Evolutionary conservation across 2,797 vertebrate genomes (phyloP).

Genomic region (Pipistrellus pygmaeus): DNA sequence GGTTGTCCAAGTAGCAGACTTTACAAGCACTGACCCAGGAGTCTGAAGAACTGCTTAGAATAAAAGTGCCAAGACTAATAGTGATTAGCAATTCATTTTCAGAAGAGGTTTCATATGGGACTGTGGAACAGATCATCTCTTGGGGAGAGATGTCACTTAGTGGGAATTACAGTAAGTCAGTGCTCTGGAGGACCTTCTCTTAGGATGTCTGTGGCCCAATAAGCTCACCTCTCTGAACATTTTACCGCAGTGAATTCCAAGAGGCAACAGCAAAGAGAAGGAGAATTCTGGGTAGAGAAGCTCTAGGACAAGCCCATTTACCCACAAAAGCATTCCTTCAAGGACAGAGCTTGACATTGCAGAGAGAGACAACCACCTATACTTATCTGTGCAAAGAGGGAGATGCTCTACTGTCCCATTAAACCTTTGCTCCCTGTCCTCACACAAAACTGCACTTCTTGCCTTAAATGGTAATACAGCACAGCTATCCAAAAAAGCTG

Average conservation of each 20-base stretch:
- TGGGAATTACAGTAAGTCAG: slow-evolving; percentile 61
- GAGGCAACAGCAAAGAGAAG: slow-evolving; percentile 26
- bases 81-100: slow-evolving; percentile 65
- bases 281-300: slow-evolving; percentile 3
- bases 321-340: background rate
- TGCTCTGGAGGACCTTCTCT: slow-evolving; percentile 42
- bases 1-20: background rate
- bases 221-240: slow-evolving; percentile 33
- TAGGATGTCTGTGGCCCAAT: slow-evolving; percentile 27
- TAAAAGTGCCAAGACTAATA: background rate
- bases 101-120: slow-evolving; percentile 55
- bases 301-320: background rate
- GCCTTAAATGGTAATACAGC: background rate
- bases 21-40: slow-evolving; percentile 20
- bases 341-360: background rate
- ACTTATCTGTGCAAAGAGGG: background rate
- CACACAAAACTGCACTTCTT: slow-evolving; percentile 57
- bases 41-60: slow-evolving; percentile 40
- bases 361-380: background rate
- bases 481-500: slow-evolving; percentile 27
- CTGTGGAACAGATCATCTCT: slow-evolving; percentile 52
- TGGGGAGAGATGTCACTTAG: slow-evolving; percentile 56
- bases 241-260: slow-evolving; percentile 49
- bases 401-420: background rate
- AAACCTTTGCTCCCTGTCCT: slow-evolving; percentile 40